These are phyloP conservation scores for Xestia xanthographa DNA, from an alignment of 2,888 invertebrate genomes.

Conservation along the genomic window DNA sequence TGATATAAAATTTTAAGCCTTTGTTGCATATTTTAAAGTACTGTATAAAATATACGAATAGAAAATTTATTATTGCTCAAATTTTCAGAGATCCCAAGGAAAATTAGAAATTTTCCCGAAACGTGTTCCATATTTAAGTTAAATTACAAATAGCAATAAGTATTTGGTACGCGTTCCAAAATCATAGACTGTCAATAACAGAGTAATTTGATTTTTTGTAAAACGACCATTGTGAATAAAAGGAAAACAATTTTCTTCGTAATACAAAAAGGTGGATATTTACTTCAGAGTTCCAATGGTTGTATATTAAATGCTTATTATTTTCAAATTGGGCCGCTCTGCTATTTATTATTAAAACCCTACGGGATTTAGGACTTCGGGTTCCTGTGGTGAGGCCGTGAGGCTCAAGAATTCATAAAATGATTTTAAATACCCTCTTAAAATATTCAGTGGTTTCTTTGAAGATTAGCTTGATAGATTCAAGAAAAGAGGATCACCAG, in stretches of 20 bases:
- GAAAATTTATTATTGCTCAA: background rate
- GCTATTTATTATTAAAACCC: constrained; percentile 77
- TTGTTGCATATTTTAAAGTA: constrained; percentile 1
- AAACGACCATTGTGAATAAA: constrained; percentile 38
- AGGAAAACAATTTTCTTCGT: constrained; percentile 39
- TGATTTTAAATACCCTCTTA: constrained; percentile 77
- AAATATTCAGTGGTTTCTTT: constrained; percentile 80
- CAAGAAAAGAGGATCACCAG: constrained; percentile 60
- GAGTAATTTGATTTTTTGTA: constrained; percentile 52
- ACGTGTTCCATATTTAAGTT: background rate
- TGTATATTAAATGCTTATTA: constrained; percentile 64
- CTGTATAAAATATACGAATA: background rate
- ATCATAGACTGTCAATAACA: constrained; percentile 55
- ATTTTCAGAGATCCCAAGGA: background rate
- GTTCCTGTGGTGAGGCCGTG: constrained; percentile 62
- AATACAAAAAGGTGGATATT: constrained; percentile 46
- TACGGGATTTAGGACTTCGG: constrained; percentile 70
- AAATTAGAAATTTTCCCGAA: background rate
- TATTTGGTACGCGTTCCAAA: constrained; percentile 20
- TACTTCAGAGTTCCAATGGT: constrained; percentile 52
- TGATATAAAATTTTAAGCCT: constrained; percentile 35
- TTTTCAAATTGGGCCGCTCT: constrained; percentile 65
- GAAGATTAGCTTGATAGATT: constrained; percentile 74
- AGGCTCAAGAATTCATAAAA: constrained; percentile 73
- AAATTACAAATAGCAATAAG: constrained; percentile 4